A percentile compares a stretch with the other conserved stretches of the same genome.
phyloP scores from a whole-genome alignment of 2,113 vertebrate species.

The Okapia johnstoni region DNA sequence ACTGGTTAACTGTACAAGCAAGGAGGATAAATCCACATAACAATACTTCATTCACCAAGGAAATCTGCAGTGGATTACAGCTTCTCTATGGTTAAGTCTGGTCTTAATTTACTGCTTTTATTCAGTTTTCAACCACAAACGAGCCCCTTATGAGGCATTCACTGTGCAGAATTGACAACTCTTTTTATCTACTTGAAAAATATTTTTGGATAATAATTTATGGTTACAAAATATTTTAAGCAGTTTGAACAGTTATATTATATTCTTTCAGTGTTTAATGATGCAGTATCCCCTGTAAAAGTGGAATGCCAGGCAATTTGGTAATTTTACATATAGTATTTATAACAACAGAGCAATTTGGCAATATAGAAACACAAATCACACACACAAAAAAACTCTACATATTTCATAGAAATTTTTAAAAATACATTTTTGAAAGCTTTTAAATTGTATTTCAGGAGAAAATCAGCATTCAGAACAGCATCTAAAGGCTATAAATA shows the following conservation, averaged over 20 bases:
- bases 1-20: slow-evolving; percentile 88
- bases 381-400: not conserved
- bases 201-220: slow-evolving; percentile 92
- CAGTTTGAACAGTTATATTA: slow-evolving; percentile 84
- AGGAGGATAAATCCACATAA: slow-evolving; percentile 83
- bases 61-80: slow-evolving; percentile 88
- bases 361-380: slow-evolving; percentile 75
- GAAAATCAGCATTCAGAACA: slow-evolving; percentile 72
- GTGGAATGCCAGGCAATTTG: slow-evolving; percentile 75
- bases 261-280: slow-evolving; percentile 82
- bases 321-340: slow-evolving; percentile 78
- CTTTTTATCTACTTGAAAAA: slow-evolving; percentile 90
- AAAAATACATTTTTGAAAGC: slow-evolving; percentile 65
- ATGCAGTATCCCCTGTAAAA: slow-evolving; percentile 80
- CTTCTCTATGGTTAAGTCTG: slow-evolving; percentile 88
- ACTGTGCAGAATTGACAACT: slow-evolving; percentile 88
- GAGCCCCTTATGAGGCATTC: slow-evolving; percentile 89
- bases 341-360: slow-evolving; percentile 77
- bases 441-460: slow-evolving; percentile 77
- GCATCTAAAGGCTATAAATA: slow-evolving; percentile 62
- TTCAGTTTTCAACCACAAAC: slow-evolving; percentile 91
- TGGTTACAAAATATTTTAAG: slow-evolving; percentile 87
- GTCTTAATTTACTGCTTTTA: slow-evolving; percentile 88
- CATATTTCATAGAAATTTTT: slow-evolving; percentile 75
- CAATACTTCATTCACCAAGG: slow-evolving; percentile 87